Conservation (phyloP, 2,888 invertebrate species). For the Zele albiditarsus region DNA sequence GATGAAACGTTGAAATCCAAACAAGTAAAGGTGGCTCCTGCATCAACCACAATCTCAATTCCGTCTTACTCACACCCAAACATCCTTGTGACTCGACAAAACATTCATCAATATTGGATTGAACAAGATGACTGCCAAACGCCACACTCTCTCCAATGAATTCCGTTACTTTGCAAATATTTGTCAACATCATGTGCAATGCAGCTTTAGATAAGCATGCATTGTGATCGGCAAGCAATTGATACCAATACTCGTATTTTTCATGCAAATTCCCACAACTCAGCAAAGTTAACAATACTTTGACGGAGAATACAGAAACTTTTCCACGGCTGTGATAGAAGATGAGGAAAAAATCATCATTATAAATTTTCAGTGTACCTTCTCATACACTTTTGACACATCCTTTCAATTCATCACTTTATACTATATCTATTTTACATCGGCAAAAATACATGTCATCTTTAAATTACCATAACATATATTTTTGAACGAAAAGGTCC, state of each 20-base stretch:
- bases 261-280: constrained; percentile 80
- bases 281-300: constrained; percentile 80
- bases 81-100: constrained; percentile 83
- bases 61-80: constrained; percentile 79
- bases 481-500: no score
- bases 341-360: constrained; percentile 29
- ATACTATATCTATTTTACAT: no score
- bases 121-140: constrained; percentile 78
- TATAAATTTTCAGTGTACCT: neutral
- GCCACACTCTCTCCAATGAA: constrained; percentile 79
- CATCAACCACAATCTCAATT: constrained; percentile 82
- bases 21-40: constrained; percentile 77
- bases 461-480: no score
- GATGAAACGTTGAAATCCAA: constrained; percentile 80
- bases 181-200: constrained; percentile 78
- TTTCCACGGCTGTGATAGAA: constrained; percentile 77
- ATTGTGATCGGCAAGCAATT: constrained; percentile 83
- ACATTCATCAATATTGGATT: constrained; percentile 82
- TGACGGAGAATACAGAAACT: constrained; percentile 80
- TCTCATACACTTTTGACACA: no score
- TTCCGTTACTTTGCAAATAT: constrained; percentile 77
- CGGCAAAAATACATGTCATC: no score
- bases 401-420: no score
- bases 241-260: constrained; percentile 80
- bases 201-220: constrained; percentile 81